A percentile compares a stretch with the other conserved stretches of the same genome.
Evolutionary conservation across 37 sponge, comb jelly and placozoan genomes (phyloP).

Genomic region (Spongilla lacustris): DNA sequence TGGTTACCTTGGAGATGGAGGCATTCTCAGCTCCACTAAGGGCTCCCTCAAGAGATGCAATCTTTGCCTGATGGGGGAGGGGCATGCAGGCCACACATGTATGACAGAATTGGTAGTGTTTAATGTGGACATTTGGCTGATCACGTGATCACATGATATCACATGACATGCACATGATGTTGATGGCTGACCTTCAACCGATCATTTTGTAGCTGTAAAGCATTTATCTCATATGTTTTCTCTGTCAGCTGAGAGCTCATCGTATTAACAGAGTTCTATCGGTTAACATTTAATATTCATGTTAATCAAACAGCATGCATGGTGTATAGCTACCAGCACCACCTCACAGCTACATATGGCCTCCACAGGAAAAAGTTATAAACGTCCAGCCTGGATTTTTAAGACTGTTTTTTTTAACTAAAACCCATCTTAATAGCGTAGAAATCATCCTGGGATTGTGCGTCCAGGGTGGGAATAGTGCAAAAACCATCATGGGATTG

Average conservation of each 20-base stretch:
- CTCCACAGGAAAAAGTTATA: no score
- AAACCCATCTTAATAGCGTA: no score
- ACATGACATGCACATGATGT: neutral
- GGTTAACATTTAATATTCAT: no score
- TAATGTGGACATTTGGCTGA: no score
- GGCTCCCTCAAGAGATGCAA: constrained; percentile 33
- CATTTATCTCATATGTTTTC: constrained; percentile 55
- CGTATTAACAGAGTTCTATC: constrained; percentile 39
- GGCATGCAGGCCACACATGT: neutral
- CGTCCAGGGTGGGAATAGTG: no score
- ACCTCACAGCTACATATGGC: neutral
- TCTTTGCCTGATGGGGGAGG: constrained; percentile 11
- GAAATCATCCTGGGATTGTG: no score
- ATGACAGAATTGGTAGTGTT: no score
- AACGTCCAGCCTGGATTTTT: no score
- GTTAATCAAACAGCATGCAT: no score
- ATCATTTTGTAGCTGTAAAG: constrained; percentile 63
- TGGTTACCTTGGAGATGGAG: constrained; percentile 9
- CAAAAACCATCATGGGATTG: no score
- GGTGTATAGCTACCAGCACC: no score
- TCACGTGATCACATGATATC: neutral
- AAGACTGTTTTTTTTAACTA: no score
- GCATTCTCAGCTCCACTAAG: constrained; percentile 17
- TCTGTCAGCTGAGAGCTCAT: constrained; percentile 42
- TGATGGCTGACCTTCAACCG: constrained; percentile 30